Percentiles rank a stretch among this genome's conserved stretches.
phyloP scores from a whole-genome alignment of 1,140 invertebrate genomes.

The Drosophila repletoides region DNA sequence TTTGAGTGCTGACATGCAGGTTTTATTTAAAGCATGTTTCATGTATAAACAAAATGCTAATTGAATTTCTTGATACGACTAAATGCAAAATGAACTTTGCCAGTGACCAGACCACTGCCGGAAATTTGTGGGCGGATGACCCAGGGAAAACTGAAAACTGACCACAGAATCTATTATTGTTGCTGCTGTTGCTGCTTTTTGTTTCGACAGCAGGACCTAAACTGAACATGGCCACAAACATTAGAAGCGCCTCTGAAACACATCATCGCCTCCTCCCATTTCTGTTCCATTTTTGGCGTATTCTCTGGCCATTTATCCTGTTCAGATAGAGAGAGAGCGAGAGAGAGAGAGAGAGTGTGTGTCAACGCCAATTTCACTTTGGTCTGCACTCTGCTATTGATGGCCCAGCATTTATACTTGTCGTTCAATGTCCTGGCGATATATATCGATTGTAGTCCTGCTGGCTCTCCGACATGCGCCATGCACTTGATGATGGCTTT shows the following conservation, averaged over 20 bases:
- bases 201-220: not conserved
- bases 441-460: constrained; percentile 40
- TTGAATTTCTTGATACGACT: constrained; percentile 61
- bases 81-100: constrained; percentile 43
- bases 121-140: constrained; percentile 43
- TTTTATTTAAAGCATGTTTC: constrained; percentile 24
- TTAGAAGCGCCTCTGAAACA: no score
- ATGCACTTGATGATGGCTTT: constrained; percentile 70
- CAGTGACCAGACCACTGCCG: constrained; percentile 19
- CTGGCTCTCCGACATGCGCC: constrained; percentile 36
- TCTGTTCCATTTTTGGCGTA: no score
- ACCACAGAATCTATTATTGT: constrained; percentile 41
- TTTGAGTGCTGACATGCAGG: not conserved
- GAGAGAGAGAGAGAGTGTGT: no score
- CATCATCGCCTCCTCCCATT: no score
- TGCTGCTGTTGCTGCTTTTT: not conserved
- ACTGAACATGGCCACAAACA: constrained; percentile 42
- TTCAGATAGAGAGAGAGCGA: no score
- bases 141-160: no score
- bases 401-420: constrained; percentile 68
- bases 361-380: constrained; percentile 59
- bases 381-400: constrained; percentile 60
- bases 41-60: constrained; percentile 74
- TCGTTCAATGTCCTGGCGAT: constrained; percentile 62
- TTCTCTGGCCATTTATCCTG: no score